Base-by-base conservation (phyloP, 2,797 vertebrate genomes). In the Dromococcyx pavoninus region DNA sequence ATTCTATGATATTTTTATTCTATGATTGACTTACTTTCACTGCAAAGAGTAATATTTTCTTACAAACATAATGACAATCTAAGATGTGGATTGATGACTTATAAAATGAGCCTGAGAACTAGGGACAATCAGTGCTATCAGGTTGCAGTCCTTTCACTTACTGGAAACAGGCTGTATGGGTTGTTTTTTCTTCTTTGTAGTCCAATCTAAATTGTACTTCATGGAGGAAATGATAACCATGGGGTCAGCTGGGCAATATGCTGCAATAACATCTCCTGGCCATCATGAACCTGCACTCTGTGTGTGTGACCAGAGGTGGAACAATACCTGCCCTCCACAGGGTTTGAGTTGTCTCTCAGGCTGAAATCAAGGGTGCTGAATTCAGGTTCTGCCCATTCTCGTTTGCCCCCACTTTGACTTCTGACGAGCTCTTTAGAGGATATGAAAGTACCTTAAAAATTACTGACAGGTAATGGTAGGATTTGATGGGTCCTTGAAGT, bases 381-480 rank as follows among this genome's bases (percentile, higher is more conserved):
- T 2, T 3, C 10, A 19, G 27, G 5, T 2, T 17, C 10, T 62
- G 21, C 21, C 32, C 32, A 35, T 62, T 32, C 15, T 23, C 22
- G n/a, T 86, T 66, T 28, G 44, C 69, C 18, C 12, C 21, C 15
- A 11, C 19, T 69, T 19, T 19, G 35, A n/a, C 19, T 72, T 82
- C 43, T 58, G 35, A 39, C 53, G 54, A 81, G 11, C 28, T 67
- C 28, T 72, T 83, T 15, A 7, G 44, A 41, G 9, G 27, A 17
- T 28, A 17, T 16, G 11, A 53, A 57, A 22, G 9, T 35, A 65
- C 39, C 27, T 65, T 76, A 37, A 74, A 71, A 73, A 32, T 72
- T 57, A 4, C 28, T 35, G 0, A 79, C 0, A 3, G 18, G n/a
- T n/a, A n/a, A n/a, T n/a, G 9, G 1, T 69, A 2, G 53, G 30